Conservation (phyloP, 2,113 vertebrate genomes). For the Chionomys nivalis region DNA sequence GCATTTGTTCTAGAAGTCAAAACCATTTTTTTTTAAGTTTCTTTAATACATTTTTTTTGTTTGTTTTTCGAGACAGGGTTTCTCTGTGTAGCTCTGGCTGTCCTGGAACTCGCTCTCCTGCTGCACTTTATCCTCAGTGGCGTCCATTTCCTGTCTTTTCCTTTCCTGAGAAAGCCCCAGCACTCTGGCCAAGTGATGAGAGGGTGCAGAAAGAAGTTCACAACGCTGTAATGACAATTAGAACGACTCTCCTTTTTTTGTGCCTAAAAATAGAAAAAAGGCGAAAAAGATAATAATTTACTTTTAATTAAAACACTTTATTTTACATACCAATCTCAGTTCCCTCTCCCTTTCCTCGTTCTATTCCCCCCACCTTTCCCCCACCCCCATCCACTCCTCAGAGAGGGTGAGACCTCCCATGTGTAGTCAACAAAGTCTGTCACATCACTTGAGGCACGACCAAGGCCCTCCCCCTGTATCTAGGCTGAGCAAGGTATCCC, state of each 20-base stretch:
- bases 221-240: neutral
- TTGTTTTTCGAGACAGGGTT: neutral
- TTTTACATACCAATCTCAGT: too few relatives aligned
- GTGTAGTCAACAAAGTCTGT: too few relatives aligned
- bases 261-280: neutral
- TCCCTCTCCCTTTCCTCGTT: too few relatives aligned
- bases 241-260: neutral
- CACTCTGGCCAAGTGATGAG: neutral
- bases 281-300: neutral
- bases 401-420: too few relatives aligned
- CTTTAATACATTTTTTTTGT: too few relatives aligned
- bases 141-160: neutral
- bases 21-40: neutral
- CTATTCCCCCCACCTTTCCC: too few relatives aligned
- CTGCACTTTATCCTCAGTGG: neutral
- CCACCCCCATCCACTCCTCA: too few relatives aligned
- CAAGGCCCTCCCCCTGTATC: too few relatives aligned
- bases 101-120: neutral
- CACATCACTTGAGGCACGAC: too few relatives aligned
- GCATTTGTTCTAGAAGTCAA: constrained; percentile 41
- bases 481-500: too few relatives aligned
- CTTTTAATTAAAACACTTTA: too few relatives aligned
- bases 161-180: neutral
- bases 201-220: neutral
- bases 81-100: neutral